Conservation (phyloP, 1,140 invertebrate species). For the Bicyclus anynana region DNA sequence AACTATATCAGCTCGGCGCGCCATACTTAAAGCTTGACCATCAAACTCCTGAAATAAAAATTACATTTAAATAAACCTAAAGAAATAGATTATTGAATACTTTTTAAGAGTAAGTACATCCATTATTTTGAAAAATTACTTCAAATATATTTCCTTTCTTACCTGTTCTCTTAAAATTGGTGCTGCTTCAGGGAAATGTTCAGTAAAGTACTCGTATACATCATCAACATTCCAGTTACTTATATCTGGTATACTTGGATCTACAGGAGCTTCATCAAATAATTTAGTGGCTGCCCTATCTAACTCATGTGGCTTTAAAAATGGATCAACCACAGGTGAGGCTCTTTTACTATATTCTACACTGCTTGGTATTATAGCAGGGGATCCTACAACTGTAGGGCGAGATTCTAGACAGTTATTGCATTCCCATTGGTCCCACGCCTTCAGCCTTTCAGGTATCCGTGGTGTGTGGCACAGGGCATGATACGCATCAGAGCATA, state of each 20-base stretch:
- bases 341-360: conserved; percentile 45
- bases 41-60: conserved; percentile 87
- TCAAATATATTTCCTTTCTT: conserved; percentile 23
- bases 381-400: conserved; percentile 53
- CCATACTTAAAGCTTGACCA: conserved; percentile 87
- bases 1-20: conserved; percentile 89
- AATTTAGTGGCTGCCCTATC: conserved; percentile 59
- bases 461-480: conserved; percentile 84
- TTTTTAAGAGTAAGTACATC: too few relatives aligned
- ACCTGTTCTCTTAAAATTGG: conserved; percentile 89
- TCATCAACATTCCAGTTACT: conserved; percentile 88
- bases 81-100: too few relatives aligned
- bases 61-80: not conserved
- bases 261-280: conserved; percentile 69
- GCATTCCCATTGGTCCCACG: conserved; percentile 79
- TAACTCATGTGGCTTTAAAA: conserved; percentile 67
- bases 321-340: conserved; percentile 50
- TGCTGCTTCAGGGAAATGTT: conserved; percentile 86
- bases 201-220: conserved; percentile 87
- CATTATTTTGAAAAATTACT: too few relatives aligned
- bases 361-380: conserved; percentile 47
- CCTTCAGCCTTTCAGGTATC: conserved; percentile 76
- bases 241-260: conserved; percentile 86
- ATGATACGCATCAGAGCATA: conserved; percentile 91
- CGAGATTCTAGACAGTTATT: conserved; percentile 76